Percentiles rank a stretch among this genome's conserved stretches.
These are phyloP conservation scores for Amiota communis DNA, from an alignment of 2,888 invertebrate genomes.

Conservation along the genomic window DNA sequence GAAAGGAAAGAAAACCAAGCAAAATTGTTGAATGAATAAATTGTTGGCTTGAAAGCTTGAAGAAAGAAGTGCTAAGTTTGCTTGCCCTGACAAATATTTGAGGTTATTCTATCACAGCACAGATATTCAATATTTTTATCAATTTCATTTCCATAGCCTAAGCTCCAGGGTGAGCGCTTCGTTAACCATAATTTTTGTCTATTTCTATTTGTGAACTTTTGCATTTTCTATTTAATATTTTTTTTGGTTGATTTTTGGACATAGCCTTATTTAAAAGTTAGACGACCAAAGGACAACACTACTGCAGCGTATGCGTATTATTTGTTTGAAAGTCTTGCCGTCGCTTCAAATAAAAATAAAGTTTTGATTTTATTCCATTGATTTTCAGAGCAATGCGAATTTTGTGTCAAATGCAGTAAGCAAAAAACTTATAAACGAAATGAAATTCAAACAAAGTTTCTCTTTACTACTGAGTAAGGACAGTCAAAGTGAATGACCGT, in stretches of 20 bases:
- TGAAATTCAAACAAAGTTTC: constrained; percentile 19
- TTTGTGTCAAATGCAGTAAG: constrained; percentile 1
- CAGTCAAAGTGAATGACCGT: constrained; percentile 3
- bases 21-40: background rate
- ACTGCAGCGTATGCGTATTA: too few relatives aligned
- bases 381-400: too few relatives aligned
- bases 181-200: constrained; percentile 1
- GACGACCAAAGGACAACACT: too few relatives aligned
- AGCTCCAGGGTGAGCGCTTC: background rate
- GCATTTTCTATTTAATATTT: background rate
- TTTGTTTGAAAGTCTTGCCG: background rate
- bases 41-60: background rate
- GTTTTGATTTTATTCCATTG: too few relatives aligned
- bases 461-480: constrained; percentile 3
- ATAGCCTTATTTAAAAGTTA: background rate
- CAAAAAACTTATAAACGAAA: background rate
- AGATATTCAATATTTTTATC: background rate
- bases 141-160: background rate
- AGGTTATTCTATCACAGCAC: background rate
- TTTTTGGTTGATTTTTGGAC: background rate
- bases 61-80: background rate
- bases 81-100: background rate
- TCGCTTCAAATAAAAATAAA: background rate
- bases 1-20: constrained; percentile 4
- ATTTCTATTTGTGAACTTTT: background rate